Conservation (phyloP, 2,888 invertebrate species). For the Neria commutata region DNA sequence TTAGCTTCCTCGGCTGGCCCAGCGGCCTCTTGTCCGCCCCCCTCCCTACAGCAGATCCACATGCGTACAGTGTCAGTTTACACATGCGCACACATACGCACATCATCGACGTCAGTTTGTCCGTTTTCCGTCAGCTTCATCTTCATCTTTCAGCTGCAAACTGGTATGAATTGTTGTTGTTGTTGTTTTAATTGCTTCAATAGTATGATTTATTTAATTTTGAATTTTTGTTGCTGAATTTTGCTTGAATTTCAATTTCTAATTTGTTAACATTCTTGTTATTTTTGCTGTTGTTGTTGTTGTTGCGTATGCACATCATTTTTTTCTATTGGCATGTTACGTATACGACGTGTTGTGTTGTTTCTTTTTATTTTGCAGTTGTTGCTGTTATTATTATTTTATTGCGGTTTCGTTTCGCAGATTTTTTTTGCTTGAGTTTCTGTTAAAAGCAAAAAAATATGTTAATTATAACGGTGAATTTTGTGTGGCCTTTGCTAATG, state of each 20-base stretch:
- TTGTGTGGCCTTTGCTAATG: too few species aligned
- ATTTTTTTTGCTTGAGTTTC: too few species aligned
- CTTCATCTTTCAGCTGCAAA: not conserved
- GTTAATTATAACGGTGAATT: too few species aligned
- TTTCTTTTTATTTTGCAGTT: too few species aligned
- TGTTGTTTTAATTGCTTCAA: not conserved
- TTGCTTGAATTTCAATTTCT: not conserved
- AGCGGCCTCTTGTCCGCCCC: too few species aligned
- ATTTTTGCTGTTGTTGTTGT: not conserved
- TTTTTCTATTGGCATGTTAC: not conserved
- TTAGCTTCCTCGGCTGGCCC: not conserved
- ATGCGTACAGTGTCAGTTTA: too few species aligned
- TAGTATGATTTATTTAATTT: not conserved
- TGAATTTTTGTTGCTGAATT: not conserved
- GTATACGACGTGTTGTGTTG: not conserved
- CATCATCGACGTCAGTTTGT: not conserved
- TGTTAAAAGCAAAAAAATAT: too few species aligned
- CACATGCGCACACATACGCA: too few species aligned
- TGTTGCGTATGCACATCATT: not conserved
- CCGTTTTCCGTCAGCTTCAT: not conserved
- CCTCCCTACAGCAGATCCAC: too few species aligned
- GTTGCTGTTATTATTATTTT: not conserved
- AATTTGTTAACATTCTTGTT: too few species aligned
- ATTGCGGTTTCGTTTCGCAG: not conserved
- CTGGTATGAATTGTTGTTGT: not conserved